These are phyloP conservation scores for Phaenicophaeus curvirostris DNA, from an alignment of 2,797 vertebrate genomes.

Conservation along the genomic window DNA sequence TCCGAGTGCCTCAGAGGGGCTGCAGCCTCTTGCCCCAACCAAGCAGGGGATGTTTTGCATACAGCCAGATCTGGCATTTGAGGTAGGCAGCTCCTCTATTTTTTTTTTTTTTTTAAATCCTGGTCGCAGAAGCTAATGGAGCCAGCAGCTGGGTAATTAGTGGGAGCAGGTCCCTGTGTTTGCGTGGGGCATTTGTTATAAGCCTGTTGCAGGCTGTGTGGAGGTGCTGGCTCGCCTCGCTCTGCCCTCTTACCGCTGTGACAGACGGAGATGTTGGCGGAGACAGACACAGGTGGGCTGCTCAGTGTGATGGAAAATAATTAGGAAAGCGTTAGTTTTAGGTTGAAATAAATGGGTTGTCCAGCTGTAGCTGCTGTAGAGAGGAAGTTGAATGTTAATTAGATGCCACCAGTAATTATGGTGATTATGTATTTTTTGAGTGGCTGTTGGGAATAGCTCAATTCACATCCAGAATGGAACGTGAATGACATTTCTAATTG, in stretches of 20 bases:
- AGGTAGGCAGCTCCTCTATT: not conserved
- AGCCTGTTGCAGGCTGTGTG: not conserved
- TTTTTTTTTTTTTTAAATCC: not conserved
- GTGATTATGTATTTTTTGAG: constrained; percentile 81
- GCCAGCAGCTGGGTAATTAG: not conserved
- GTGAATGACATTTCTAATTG: constrained; percentile 73
- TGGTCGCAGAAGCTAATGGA: not conserved
- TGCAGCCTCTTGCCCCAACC: not conserved
- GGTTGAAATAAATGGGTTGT: constrained; percentile 74
- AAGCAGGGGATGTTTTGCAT: not conserved
- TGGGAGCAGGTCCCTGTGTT: not conserved
- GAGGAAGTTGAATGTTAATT: constrained; percentile 84
- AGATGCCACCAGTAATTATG: constrained; percentile 87
- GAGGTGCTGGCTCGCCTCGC: not conserved
- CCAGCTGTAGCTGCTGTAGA: constrained; percentile 81
- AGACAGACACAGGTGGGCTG: constrained; percentile 65
- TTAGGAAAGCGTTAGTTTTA: constrained; percentile 64
- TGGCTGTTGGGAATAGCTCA: constrained; percentile 77
- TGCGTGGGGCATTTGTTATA: not conserved
- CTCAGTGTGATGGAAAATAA: constrained; percentile 40
- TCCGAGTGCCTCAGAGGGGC: rapidly evolving
- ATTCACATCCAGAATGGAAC: constrained; percentile 61
- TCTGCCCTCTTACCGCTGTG: not conserved
- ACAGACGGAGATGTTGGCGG: not conserved
- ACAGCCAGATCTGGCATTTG: not conserved